Evolutionary conservation across 2,888 invertebrate genomes (phyloP).

Genomic region (Torymus aiolomorphi): DNA sequence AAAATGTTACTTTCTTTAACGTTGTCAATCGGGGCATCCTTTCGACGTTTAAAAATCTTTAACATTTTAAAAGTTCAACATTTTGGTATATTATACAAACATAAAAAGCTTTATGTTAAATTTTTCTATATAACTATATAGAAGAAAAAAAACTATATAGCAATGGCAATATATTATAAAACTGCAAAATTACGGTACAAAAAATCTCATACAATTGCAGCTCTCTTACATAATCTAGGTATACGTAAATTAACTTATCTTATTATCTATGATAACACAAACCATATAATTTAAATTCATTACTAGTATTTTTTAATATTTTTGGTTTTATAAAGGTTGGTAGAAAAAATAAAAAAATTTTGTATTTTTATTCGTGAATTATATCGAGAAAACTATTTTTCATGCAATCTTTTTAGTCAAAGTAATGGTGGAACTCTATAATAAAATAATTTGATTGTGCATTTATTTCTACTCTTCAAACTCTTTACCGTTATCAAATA

Average conservation of each 20-base stretch:
- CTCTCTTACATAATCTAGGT: slow-evolving; percentile 1
- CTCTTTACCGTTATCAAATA: too few relatives aligned
- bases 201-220: slow-evolving; percentile 17
- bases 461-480: too few relatives aligned
- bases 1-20: not conserved
- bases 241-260: not conserved
- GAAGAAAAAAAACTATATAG: slow-evolving; percentile 4
- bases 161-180: slow-evolving; percentile 25
- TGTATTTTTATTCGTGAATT: not conserved
- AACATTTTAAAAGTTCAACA: slow-evolving; percentile 14
- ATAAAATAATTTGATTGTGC: too few relatives aligned
- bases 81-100: slow-evolving; percentile 36
- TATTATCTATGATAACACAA: not conserved
- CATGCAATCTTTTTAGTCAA: too few relatives aligned
- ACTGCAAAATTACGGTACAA: slow-evolving; percentile 38
- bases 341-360: slow-evolving; percentile 7
- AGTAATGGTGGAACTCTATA: too few relatives aligned
- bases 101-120: slow-evolving; percentile 23
- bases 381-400: too few relatives aligned
- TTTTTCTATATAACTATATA: slow-evolving; percentile 23
- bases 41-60: slow-evolving; percentile 12
- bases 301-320: not conserved
- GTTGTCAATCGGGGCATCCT: not conserved
- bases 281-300: not conserved
- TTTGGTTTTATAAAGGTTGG: not conserved